A percentile compares a stretch with the other conserved stretches of the same genome.
These are phyloP conservation scores for Melipona quadrifasciata DNA, from an alignment of 1,140 invertebrate genomes.

Conservation along the genomic window DNA sequence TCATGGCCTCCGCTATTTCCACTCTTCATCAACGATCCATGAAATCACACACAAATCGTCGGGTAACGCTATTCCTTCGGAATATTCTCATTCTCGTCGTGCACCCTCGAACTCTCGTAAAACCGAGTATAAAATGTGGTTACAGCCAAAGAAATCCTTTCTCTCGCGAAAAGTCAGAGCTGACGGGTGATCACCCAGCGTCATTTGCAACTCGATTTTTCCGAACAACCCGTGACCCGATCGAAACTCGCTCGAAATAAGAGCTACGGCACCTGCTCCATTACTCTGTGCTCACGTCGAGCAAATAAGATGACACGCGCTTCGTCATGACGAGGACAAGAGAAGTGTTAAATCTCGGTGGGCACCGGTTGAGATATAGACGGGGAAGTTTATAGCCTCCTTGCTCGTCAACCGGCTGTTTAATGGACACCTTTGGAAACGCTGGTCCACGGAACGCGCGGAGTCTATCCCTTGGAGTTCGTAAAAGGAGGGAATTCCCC, in stretches of 20 bases:
- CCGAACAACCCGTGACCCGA: not conserved
- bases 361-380: not conserved
- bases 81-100: not conserved
- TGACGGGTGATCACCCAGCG: not conserved
- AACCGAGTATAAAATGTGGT: not conserved
- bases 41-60: not conserved
- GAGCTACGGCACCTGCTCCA: not conserved
- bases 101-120: not conserved
- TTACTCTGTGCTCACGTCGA: not conserved
- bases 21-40: not conserved
- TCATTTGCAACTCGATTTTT: constrained; percentile 8
- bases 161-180: not conserved
- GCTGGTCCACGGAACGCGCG: not conserved
- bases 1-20: not conserved
- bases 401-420: not conserved
- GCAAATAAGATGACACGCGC: constrained; percentile 1
- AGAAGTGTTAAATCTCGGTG: constrained; percentile 24
- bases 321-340: not conserved
- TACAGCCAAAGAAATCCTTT: not conserved
- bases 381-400: not conserved
- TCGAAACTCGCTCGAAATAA: not conserved
- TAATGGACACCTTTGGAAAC: constrained; percentile 13
- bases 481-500: not conserved
- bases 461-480: not conserved
- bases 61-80: not conserved